phyloP scores from a whole-genome alignment of 2,113 vertebrate genomes.

The Atlantisia rogersi region DNA sequence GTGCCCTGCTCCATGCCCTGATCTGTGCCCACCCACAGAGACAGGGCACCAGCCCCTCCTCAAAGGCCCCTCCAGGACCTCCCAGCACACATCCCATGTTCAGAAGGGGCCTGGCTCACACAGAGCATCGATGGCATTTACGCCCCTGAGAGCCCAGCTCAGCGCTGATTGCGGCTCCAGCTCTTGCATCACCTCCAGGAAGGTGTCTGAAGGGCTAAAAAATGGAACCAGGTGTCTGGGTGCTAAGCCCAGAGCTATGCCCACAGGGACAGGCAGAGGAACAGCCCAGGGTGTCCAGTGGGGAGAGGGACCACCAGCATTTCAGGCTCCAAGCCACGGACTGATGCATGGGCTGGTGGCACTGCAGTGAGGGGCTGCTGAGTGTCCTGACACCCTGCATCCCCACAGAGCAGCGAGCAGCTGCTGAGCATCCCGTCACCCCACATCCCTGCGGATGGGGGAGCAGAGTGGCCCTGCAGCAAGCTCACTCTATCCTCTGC shows the following conservation, averaged over 20 bases:
- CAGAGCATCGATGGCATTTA: rapidly evolving
- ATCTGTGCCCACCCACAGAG: neutral
- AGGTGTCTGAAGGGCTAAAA: neutral
- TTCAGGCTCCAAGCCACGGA: neutral
- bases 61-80: neutral
- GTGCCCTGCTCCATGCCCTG: too few relatives aligned
- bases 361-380: too few relatives aligned
- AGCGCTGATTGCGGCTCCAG: neutral
- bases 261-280: neutral
- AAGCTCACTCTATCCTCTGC: too few relatives aligned
- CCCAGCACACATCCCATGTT: neutral
- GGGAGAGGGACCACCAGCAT: rapidly evolving
- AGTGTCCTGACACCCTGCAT: too few relatives aligned
- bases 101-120: neutral
- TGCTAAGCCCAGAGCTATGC: neutral
- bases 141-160: rapidly evolving
- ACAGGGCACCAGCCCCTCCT: neutral
- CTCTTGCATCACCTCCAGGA: neutral
- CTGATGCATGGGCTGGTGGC: neutral
- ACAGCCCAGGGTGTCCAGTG: rapidly evolving
- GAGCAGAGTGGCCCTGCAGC: too few relatives aligned
- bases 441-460: too few relatives aligned
- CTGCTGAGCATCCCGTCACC: too few relatives aligned
- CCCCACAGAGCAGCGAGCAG: too few relatives aligned
- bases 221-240: neutral